phyloP scores from a whole-genome alignment of 1,140 invertebrate genomes.

The Carposina sasakii region DNA sequence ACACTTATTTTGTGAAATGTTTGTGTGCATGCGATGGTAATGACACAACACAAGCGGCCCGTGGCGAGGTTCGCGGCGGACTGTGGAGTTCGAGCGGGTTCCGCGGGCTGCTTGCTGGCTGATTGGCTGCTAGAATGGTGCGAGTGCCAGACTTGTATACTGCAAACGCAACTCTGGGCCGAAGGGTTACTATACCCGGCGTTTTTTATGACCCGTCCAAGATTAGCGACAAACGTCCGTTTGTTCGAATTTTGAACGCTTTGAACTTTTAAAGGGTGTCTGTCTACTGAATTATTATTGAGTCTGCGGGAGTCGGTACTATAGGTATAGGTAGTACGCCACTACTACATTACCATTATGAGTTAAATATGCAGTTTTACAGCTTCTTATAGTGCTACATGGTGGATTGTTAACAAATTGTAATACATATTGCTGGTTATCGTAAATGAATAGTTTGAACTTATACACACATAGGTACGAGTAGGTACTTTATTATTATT shows the following conservation, averaged over 20 bases:
- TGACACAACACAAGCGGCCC: slow-evolving; percentile 42
- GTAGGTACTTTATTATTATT: no score
- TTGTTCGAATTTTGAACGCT: slow-evolving; percentile 26
- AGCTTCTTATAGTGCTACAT: no score
- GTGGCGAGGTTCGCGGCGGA: slow-evolving; percentile 42
- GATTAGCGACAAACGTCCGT: slow-evolving; percentile 59
- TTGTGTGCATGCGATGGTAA: slow-evolving; percentile 41
- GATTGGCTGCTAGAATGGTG: not conserved
- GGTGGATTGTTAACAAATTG: no score
- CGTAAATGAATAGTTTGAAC: no score
- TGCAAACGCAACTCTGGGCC: slow-evolving; percentile 40
- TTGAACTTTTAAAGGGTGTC: not conserved
- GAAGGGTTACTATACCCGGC: slow-evolving; percentile 54
- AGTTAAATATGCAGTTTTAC: no score
- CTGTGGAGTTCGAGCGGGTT: slow-evolving; percentile 34
- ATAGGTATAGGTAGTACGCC: no score
- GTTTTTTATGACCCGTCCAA: slow-evolving; percentile 65
- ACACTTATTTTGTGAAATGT: no score
- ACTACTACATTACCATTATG: no score
- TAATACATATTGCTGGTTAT: no score
- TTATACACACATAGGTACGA: no score
- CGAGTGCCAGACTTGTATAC: slow-evolving; percentile 13
- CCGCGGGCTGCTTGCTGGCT: slow-evolving; percentile 19
- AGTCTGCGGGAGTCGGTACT: no score
- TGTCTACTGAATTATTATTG: not conserved